phyloP scores from a whole-genome alignment of 2,888 invertebrate species.

The Campopleginae sp. region DNA sequence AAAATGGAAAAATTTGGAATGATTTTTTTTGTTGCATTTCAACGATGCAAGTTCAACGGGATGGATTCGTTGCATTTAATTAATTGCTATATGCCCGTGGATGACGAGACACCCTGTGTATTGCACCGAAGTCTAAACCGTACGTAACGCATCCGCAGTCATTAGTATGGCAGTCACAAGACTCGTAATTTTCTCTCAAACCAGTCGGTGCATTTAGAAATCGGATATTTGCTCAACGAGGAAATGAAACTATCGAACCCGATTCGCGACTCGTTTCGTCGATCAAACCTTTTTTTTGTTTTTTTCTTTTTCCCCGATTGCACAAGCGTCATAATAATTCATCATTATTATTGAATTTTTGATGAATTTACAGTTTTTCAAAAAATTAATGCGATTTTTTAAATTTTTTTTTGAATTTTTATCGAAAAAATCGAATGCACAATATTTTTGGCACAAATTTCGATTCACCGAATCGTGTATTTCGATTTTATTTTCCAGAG shows the following conservation, averaged over 20 bases:
- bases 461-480: not conserved
- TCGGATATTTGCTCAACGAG: conserved; percentile 6
- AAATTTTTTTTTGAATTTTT: too few species aligned
- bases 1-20: too few species aligned
- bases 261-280: not conserved
- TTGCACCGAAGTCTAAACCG: not conserved
- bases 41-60: too few species aligned
- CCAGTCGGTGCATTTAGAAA: conserved; percentile 47
- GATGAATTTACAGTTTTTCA: too few species aligned
- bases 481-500: too few species aligned
- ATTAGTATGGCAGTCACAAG: conserved; percentile 31
- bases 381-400: too few species aligned
- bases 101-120: not conserved
- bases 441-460: too few species aligned
- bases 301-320: not conserved
- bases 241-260: conserved; percentile 29
- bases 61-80: too few species aligned
- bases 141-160: conserved; percentile 45
- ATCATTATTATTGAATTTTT: not conserved
- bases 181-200: conserved; percentile 41
- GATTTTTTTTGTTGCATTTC: too few species aligned
- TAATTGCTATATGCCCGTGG: too few species aligned
- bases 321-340: not conserved
- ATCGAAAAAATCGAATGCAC: too few species aligned
- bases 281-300: not conserved